Conservation (phyloP, 1,140 invertebrate genomes). For the Brachionus plicatilis region DNA sequence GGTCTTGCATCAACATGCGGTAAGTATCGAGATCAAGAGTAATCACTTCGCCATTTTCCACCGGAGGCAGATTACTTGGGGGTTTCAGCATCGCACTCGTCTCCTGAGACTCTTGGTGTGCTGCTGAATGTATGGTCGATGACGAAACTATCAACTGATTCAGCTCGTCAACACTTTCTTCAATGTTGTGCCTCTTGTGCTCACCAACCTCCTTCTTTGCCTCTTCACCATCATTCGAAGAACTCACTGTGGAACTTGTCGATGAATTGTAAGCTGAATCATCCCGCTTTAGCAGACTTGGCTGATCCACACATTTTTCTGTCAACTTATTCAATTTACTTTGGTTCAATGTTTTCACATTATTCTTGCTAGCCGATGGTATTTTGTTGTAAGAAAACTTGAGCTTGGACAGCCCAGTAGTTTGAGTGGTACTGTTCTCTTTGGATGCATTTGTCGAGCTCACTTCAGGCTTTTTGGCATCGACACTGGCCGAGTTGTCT, state of each 20-base stretch:
- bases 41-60: neutral
- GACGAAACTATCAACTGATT: conserved; percentile 16
- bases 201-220: neutral
- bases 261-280: conserved; percentile 20
- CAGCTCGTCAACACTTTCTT: neutral
- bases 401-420: neutral
- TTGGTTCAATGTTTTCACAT: neutral
- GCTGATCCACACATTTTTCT: neutral
- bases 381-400: conserved; percentile 25
- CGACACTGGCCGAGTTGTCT: neutral
- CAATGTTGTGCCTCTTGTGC: neutral
- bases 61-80: neutral
- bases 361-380: neutral
- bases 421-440: neutral
- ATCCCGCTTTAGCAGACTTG: neutral
- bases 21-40: conserved; percentile 1
- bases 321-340: neutral
- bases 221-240: neutral
- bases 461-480: neutral
- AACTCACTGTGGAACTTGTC: conserved; percentile 6
- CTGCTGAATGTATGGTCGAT: neutral
- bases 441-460: neutral
- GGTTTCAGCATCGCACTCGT: neutral
- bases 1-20: neutral
- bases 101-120: neutral